Base-by-base conservation (phyloP, 2,797 vertebrate genomes). In the Setipinna tenuifilis region DNA sequence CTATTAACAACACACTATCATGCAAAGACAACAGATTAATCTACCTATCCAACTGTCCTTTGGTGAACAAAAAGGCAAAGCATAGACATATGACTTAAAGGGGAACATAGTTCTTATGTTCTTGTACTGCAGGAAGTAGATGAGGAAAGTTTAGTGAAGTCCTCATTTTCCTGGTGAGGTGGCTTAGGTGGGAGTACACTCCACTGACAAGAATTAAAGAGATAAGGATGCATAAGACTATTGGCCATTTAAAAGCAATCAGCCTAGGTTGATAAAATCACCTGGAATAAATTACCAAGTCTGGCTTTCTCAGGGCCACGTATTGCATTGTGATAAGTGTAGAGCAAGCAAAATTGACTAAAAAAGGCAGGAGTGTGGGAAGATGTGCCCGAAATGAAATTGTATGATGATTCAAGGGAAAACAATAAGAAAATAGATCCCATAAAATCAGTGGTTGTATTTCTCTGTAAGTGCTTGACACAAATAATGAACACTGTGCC, bases 321-420 rank as follows among this genome's bases (percentile, higher is more conserved):
- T 78, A 71, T 71, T 83, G 84, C 82, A 88, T 94, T 92, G 90
- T 89, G 54, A 75, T 93, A 92, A 94, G 86, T 75, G 68, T 78
- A 78, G 71, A 1, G 35, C 71, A 75, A 0, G 31, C 68, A 78
- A 78, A 16, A 78, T 35, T 78, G 6, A 21, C 35, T 78, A 17
- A 78, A 35, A 31, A 19, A 78, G 35, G 71, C 35, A 3, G 41
- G 35, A 41, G 14, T 78, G 11, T 78, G 35, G 31, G 25, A 71
- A 31, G 35, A 21, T 78, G 68, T 19, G 16, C 35, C 68, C 19
- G 31, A 75, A 41, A 41, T 35, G 35, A 41, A 44, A 78, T 78
- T 78, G 71, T 44, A 78, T 78, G 19, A 41, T 44, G 35, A 44
- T 78, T 44, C 31, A 78, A 78, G 71, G 35, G 28, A 12, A 78